These are phyloP conservation scores for Idris sp. DNA, from an alignment of 1,140 invertebrate genomes.

Conservation along the genomic window DNA sequence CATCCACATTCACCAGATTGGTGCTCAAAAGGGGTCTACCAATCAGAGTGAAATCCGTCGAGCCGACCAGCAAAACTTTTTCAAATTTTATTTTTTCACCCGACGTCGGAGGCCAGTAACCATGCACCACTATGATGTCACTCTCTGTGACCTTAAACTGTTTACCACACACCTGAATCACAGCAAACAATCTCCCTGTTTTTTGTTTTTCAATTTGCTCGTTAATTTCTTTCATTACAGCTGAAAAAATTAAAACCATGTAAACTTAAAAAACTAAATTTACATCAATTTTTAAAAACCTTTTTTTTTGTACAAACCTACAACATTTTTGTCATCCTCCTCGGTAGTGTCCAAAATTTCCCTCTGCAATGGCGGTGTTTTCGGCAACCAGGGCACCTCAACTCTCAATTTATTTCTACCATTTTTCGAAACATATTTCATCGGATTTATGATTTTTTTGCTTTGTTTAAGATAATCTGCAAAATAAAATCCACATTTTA, in stretches of 20 bases:
- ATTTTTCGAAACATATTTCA: no score
- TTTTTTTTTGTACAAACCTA: no score
- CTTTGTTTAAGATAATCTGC: no score
- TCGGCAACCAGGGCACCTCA: constrained; percentile 65
- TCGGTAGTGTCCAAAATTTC: constrained; percentile 60
- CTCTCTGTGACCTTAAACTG: constrained; percentile 93
- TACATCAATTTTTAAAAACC: not conserved
- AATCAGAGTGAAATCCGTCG: constrained; percentile 90
- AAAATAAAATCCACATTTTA: no score
- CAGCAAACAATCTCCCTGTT: constrained; percentile 89
- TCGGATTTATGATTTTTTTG: no score
- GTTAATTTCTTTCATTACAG: constrained; percentile 80
- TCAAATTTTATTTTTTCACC: constrained; percentile 91
- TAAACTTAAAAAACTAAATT: no score
- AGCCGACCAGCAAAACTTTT: constrained; percentile 91
- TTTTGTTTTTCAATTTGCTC: constrained; percentile 78
- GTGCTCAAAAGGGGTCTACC: constrained; percentile 88
- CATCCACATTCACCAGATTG: constrained; percentile 86
- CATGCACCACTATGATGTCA: constrained; percentile 90
- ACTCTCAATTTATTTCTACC: constrained; percentile 13
- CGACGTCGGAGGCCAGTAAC: constrained; percentile 89
- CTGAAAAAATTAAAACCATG: no score
- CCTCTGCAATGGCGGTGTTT: constrained; percentile 46
- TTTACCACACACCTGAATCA: constrained; percentile 89
- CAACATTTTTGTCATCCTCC: constrained; percentile 63